Evolutionary conservation across 2,797 vertebrate species (phyloP), one percentile per base, ranked within the genome.

Genomic region (Hemitrygon akajei): DNA sequence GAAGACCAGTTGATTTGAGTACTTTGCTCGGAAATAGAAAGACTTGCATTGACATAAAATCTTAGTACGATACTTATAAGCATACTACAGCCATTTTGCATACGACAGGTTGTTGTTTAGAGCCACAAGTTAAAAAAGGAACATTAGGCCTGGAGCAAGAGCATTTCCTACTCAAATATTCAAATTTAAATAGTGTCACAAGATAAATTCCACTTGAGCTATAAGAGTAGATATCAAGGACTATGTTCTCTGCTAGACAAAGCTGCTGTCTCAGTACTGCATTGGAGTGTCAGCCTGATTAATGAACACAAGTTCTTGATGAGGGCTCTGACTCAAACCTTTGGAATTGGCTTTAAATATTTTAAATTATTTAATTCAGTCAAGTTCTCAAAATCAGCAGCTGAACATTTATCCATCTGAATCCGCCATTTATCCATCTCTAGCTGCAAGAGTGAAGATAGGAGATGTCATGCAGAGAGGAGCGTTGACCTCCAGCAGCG

Each of bases 201-300:
- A 86, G 58, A 63, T 60, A 86, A 86, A 56, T 86, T 86, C 58
- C 82, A 86, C 27, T 58, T 60, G 82, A 86, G 56, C 82, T 86
- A 11, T 56, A n/a, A 58, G 56, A 86, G 27, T 30, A 86, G 56
- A 30, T 86, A 58, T 11, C 14, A 30, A 86, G 56, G 30, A 25
- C 73, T 10, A 2, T 30, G 25, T 76, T 76, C 73, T 76, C 73
- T 30, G 25, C 73, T 27, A 76, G 22, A 7, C 27, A 76, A 76
- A 27, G 73, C 73, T 9, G 27, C 73, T 30, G 25, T 76, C 73
- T 76, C 25, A 27, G 22, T 7, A 30, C 25, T 76, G 25, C 73
- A 76, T 27, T 76, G 3, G 25, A 30, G 73, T 76, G 73, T 30
- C 73, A 27, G 7, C 73, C 76, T 79, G n/a, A 16, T 34, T 79